phyloP scores from a whole-genome alignment of 92 coral and sea anemone genomes.

The Heliopora coerulea region DNA sequence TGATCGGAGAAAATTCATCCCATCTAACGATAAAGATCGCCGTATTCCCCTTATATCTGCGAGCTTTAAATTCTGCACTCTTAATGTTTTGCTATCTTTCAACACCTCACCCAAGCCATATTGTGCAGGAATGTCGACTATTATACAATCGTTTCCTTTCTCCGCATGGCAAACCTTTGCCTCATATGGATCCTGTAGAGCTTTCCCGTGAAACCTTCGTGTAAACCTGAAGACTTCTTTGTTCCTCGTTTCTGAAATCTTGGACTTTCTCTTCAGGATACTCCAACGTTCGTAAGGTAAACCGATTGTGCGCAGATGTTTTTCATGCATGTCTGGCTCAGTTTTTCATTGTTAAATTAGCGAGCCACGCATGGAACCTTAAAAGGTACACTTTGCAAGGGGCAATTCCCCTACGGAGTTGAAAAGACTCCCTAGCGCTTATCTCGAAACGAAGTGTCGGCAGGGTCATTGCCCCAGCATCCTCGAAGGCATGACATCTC shows the following conservation, averaged over 20 bases:
- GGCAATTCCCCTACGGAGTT: slow-evolving; percentile 17
- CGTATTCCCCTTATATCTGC: slow-evolving; percentile 1
- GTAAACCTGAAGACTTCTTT: too few species aligned
- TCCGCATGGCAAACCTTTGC: neutral
- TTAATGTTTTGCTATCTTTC: slow-evolving; percentile 22
- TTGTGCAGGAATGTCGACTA: neutral
- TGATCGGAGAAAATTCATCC: slow-evolving; percentile 22
- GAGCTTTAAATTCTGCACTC: slow-evolving; percentile 17
- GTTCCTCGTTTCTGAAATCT: too few species aligned
- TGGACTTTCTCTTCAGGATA: neutral
- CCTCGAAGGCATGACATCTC: slow-evolving; percentile 18
- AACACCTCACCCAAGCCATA: slow-evolving; percentile 4
- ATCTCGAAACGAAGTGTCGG: slow-evolving; percentile 15
- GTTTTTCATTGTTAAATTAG: slow-evolving; percentile 37
- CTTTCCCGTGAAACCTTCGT: too few species aligned
- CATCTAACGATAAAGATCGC: slow-evolving; percentile 40
- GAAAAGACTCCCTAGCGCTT: slow-evolving; percentile 22
- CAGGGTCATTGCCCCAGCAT: slow-evolving; percentile 5
- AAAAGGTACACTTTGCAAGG: neutral
- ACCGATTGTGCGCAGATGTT: slow-evolving; percentile 11
- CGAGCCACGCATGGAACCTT: slow-evolving; percentile 6
- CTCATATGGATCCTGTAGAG: too few species aligned
- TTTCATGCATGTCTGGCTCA: slow-evolving; percentile 5
- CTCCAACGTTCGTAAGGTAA: neutral
- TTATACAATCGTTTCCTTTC: neutral